These are phyloP conservation scores for Temnothorax unifasciatus DNA, from an alignment of 2,888 invertebrate genomes.

Conservation along the genomic window DNA sequence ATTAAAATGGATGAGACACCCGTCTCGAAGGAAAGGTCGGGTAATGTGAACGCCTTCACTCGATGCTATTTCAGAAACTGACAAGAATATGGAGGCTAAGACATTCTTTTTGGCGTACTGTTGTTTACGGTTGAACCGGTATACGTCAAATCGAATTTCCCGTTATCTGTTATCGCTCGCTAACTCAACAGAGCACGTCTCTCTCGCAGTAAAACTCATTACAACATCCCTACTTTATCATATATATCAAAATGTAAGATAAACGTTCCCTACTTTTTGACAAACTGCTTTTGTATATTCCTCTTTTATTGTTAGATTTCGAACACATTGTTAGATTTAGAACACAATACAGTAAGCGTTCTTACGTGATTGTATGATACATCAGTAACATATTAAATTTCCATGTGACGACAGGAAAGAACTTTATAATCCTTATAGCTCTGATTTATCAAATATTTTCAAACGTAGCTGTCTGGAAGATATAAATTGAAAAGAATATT, in stretches of 20 bases:
- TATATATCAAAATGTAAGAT: neutral
- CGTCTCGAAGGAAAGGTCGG: constrained; percentile 28
- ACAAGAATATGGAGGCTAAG: constrained; percentile 43
- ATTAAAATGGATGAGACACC: constrained; percentile 74
- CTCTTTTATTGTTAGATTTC: too few relatives aligned
- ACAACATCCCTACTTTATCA: neutral
- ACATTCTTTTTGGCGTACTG: constrained; percentile 54
- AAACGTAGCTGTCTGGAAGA: neutral
- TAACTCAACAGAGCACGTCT: constrained; percentile 40
- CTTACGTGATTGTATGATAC: neutral
- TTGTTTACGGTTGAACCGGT: constrained; percentile 50
- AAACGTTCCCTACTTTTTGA: neutral
- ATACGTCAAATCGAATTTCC: constrained; percentile 52
- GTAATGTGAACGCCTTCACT: constrained; percentile 5
- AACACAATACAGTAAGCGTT: neutral
- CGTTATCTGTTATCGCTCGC: constrained; percentile 42
- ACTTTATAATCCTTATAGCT: neutral
- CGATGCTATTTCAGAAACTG: constrained; percentile 46
- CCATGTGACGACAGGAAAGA: neutral
- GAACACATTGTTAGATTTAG: too few relatives aligned
- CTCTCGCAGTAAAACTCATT: constrained; percentile 12
- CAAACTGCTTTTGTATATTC: neutral
- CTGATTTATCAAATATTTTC: neutral
- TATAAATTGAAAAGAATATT: neutral
- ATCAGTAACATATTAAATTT: neutral